Evolutionary conservation across 2,888 invertebrate species (phyloP).

Genomic region (Idaea biselata): DNA sequence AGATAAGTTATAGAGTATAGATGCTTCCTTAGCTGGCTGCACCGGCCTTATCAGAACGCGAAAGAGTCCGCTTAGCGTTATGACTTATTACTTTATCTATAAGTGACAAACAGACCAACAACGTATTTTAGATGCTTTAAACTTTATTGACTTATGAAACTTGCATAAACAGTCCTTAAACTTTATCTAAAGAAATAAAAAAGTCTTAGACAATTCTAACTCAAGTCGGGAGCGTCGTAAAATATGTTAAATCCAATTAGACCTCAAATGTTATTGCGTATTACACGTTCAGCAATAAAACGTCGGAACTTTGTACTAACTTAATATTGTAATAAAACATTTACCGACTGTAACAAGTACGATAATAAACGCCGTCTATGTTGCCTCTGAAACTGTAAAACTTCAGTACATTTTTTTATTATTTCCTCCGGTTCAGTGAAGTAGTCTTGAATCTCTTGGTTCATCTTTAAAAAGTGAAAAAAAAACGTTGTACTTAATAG

Average conservation of each 20-base stretch:
- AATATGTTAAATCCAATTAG: not conserved
- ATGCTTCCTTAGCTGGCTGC: too few species aligned
- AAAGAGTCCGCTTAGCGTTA: too few species aligned
- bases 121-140: not conserved
- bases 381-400: conserved; percentile 73
- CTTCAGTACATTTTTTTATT: conserved; percentile 69
- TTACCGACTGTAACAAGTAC: conserved; percentile 73
- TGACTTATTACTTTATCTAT: too few species aligned
- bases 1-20: too few species aligned
- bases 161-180: not conserved
- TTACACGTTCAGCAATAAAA: conserved; percentile 1
- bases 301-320: conserved; percentile 4
- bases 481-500: not conserved
- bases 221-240: not conserved
- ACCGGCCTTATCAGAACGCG: too few species aligned
- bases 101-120: too few species aligned
- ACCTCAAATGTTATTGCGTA: not conserved
- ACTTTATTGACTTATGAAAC: not conserved
- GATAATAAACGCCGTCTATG: conserved; percentile 70
- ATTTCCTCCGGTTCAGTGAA: conserved; percentile 77
- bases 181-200: not conserved
- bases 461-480: conserved; percentile 58
- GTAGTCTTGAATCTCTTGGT: conserved; percentile 74
- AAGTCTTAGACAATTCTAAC: not conserved
- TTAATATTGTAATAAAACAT: conserved; percentile 5